Percentiles rank a stretch among this genome's conserved stretches.
phyloP scores from a whole-genome alignment of 2,113 vertebrate genomes.

The Porphyrio hochstetteri region DNA sequence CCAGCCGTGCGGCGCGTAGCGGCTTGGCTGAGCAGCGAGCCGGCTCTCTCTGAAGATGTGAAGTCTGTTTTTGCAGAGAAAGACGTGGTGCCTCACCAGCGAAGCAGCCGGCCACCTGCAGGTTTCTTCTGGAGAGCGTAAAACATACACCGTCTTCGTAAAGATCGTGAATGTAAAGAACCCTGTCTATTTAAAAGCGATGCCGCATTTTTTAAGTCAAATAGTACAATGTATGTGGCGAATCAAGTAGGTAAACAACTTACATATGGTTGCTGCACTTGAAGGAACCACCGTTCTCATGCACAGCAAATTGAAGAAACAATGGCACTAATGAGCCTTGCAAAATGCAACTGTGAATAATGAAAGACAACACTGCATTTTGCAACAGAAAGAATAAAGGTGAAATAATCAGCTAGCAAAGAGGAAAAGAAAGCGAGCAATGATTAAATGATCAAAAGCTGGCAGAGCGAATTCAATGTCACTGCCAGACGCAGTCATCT shows the following conservation, averaged over 20 bases:
- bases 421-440: conserved; percentile 93
- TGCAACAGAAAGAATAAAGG: conserved; percentile 96
- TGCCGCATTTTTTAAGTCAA: conserved; percentile 82
- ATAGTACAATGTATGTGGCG: conserved; percentile 86
- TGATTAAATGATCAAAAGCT: conserved; percentile 99
- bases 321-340: conserved; percentile 93
- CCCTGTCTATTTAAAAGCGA: conserved; percentile 77
- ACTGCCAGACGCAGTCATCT: conserved; percentile 98
- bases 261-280: conserved; percentile 87
- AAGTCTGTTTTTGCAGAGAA: conserved; percentile 7
- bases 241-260: conserved; percentile 91
- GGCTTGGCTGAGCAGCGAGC: not conserved
- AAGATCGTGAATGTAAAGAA: conserved; percentile 74
- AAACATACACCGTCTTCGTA: conserved; percentile 71
- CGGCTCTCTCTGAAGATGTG: conserved; percentile 1
- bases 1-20: not conserved
- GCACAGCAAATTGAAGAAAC: conserved; percentile 85
- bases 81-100: conserved; percentile 49
- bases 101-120: conserved; percentile 70
- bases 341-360: conserved; percentile 92
- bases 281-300: conserved; percentile 84
- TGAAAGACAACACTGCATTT: conserved; percentile 94
- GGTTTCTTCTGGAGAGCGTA: conserved; percentile 69
- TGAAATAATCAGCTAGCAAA: conserved; percentile 93
- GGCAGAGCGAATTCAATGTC: conserved; percentile 97